phyloP scores from a whole-genome alignment of 2,797 vertebrate species.

The Trichosurus vulpecula region DNA sequence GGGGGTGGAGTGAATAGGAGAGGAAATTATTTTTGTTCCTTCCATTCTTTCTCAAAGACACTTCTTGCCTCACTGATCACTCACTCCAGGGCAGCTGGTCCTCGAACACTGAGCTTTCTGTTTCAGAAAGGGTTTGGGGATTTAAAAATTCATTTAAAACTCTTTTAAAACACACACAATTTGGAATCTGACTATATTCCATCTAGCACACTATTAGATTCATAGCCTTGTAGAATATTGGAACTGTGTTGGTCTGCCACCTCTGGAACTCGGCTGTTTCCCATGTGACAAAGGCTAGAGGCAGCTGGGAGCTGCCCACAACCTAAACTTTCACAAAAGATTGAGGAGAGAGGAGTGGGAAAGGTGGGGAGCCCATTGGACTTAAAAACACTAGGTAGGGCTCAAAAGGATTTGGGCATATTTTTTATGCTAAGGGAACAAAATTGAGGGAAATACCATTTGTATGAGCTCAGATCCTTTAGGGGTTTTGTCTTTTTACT shows the following conservation, averaged over 20 bases:
- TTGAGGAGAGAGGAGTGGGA: neutral
- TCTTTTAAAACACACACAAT: neutral
- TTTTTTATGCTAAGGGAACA: neutral
- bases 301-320: neutral
- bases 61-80: slow-evolving; percentile 1
- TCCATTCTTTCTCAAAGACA: neutral
- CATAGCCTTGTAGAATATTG: neutral
- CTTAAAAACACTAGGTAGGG: neutral
- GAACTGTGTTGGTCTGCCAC: neutral
- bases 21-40: neutral
- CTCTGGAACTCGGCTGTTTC: neutral
- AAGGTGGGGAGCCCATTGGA: neutral
- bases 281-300: neutral
- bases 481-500: neutral
- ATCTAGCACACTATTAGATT: neutral
- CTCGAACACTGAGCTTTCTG: neutral
- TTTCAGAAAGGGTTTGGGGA: neutral
- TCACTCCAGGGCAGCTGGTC: neutral
- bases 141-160: neutral
- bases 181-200: neutral
- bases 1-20: neutral
- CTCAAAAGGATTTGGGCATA: neutral
- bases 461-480: neutral
- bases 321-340: neutral
- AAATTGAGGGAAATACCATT: neutral